Percentiles rank a stretch among this genome's conserved stretches.
phyloP scores from a whole-genome alignment of 2,797 vertebrate species.

The Lepus townsendii region DNA sequence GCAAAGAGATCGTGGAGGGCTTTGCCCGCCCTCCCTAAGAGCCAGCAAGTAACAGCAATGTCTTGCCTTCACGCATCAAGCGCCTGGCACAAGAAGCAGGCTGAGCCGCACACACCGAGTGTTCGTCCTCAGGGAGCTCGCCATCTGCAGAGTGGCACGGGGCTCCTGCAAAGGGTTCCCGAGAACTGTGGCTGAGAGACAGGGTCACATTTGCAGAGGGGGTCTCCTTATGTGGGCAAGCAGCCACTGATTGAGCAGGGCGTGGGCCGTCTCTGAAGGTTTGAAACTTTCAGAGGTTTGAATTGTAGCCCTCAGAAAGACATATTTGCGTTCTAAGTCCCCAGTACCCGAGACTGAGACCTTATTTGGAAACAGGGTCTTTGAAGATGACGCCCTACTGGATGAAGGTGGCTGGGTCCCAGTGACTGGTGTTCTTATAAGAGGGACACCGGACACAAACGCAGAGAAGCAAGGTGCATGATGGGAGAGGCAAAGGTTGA shows the following conservation, averaged over 20 bases:
- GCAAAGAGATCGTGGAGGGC: background rate
- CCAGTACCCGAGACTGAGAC: background rate
- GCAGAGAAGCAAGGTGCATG: background rate
- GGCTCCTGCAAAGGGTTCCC: background rate
- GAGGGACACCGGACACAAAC: background rate
- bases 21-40: background rate
- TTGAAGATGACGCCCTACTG: background rate
- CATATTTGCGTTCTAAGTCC: background rate
- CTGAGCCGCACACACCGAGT: background rate
- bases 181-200: background rate
- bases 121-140: background rate
- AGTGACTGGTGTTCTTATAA: background rate
- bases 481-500: background rate
- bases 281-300: background rate
- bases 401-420: background rate
- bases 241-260: too few relatives aligned
- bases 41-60: background rate
- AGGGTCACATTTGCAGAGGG: background rate
- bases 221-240: background rate
- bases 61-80: background rate
- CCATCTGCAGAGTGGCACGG: background rate
- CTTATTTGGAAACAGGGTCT: background rate
- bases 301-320: background rate
- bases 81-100: background rate
- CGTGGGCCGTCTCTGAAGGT: background rate